Percentiles rank a stretch among this genome's conserved stretches.
Conservation (phyloP, 2,888 invertebrate genomes). For the Cenopis cana region DNA sequence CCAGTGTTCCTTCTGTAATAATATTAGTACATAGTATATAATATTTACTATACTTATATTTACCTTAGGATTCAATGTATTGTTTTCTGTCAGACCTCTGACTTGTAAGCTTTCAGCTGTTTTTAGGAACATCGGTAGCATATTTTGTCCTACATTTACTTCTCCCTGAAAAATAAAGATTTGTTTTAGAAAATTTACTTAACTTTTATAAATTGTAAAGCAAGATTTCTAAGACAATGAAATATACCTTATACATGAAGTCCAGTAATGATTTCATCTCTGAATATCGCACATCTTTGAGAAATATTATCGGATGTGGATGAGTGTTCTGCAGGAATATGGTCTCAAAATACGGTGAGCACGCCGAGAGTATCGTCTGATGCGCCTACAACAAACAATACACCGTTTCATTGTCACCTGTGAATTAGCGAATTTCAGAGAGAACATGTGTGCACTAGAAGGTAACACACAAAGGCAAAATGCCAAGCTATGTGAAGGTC, state of each 20-base stretch:
- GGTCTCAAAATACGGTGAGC: constrained; percentile 97
- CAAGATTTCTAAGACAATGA: neutral
- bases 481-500: constrained; percentile 69
- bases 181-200: constrained; percentile 11
- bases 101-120: constrained; percentile 96
- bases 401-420: constrained; percentile 31
- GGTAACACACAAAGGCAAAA: constrained; percentile 62
- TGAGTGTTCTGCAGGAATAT: constrained; percentile 95
- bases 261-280: constrained; percentile 95
- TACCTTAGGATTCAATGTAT: constrained; percentile 86
- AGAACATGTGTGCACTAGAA: constrained; percentile 36
- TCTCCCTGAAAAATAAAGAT: constrained; percentile 85
- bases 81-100: constrained; percentile 94
- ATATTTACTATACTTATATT: constrained; percentile 48
- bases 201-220: neutral
- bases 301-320: constrained; percentile 96
- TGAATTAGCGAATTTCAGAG: constrained; percentile 21
- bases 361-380: constrained; percentile 96
- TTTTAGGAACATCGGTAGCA: constrained; percentile 95
- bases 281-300: constrained; percentile 95
- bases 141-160: constrained; percentile 96
- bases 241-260: constrained; percentile 94
- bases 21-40: neutral
- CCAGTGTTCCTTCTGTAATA: too few species aligned
- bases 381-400: constrained; percentile 89